Base-by-base conservation (phyloP, 1,140 invertebrate species). In the Formica exsecta region DNA sequence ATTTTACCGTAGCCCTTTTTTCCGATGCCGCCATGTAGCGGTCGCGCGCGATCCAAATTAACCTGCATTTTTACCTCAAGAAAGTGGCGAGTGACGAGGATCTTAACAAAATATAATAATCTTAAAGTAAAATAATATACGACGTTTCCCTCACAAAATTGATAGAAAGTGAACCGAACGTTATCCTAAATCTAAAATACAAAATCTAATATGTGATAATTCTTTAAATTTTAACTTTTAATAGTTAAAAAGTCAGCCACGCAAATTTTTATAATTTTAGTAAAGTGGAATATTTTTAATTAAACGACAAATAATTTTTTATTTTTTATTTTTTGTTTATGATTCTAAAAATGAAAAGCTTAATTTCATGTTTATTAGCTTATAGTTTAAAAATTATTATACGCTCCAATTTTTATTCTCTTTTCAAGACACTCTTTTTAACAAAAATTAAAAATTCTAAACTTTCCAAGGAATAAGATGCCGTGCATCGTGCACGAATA, bases 1-100 rank as follows among this genome's bases (percentile, higher is more conserved):
- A 85, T 85, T 85, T 65, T 57, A 13, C 41, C 8, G 48, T 38
- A 59, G 59, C 59, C 73, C 61, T 85, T 83, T 83, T 38, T 83
- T 48, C n/a, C 68, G 38, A 48, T 19, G 41, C 68, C 79, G 79
- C 51, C 51, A 59, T 19, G 22, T 41, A 41, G 51, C 66, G 25
- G 79, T 38, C 54, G 68, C 54, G 68, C 19, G 36, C 66, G 54
- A 62, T 44, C 25, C 68, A 74, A 83, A 83, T 83, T 83, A 83
- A 41, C 79, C 54, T 11, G 79, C 38, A 83, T 73, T 83, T 70
- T 61, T 62, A 59, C 22, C 38, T 74, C 38, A 6, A 41, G 25
- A 62, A 74, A 74, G 54, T 73, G 41, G 54, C 68, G 38, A 48
- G 29, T 25, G 19, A 68, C 51, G 54, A 22, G 44, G 25, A 62